Base-by-base conservation (phyloP, 2,888 invertebrate genomes). In the Glyphotaelius pellucidus region DNA sequence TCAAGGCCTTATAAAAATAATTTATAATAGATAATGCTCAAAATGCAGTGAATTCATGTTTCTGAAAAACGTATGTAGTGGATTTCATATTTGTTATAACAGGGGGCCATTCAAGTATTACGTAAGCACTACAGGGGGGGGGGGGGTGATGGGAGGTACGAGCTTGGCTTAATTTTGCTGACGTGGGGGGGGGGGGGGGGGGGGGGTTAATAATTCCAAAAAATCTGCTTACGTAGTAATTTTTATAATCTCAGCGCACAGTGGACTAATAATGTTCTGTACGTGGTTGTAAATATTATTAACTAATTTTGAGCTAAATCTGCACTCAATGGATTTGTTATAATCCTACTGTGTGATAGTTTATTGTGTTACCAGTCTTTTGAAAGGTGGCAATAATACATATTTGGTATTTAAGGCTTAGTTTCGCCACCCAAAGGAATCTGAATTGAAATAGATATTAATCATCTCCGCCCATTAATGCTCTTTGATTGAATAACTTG, bases 401-500 rank as follows among this genome's bases (percentile, higher is more conserved):
- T 5, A 32, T 14, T 81, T 81, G 81, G 31, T 86, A 42, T 86
- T 47, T 47, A 86, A 38, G 3, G 86, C 47, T 42, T 35, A n/a
- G 86, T 86, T 86, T 38, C 86, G 38, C 30, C 38, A 47, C 38
- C 30, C 86, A n/a, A 86, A 86, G 47, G 38, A 86, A 47, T 47
- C n/a, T 25, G 47, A 47, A 86, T 38, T 30, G 85, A 85, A 85
- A 85, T 25, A 86, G 38, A 42, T 42, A 38, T 86, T 19, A 47
- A 42, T 86, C 86, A 38, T 42, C 86, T 42, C 47, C 42, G 42
- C 86, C 86, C n/a, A 86, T 86, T 42, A 42, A 86, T 86, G 38
- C 86, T 42, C 86, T 86, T 86, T 86, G 47, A 47, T n/a, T 38
- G n/a, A 42, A 47, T 42, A n/a, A 47, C 47, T 83, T 42, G 86